These are phyloP conservation scores for Sylvia borin DNA, from an alignment of 2,797 vertebrate species.

Conservation along the genomic window DNA sequence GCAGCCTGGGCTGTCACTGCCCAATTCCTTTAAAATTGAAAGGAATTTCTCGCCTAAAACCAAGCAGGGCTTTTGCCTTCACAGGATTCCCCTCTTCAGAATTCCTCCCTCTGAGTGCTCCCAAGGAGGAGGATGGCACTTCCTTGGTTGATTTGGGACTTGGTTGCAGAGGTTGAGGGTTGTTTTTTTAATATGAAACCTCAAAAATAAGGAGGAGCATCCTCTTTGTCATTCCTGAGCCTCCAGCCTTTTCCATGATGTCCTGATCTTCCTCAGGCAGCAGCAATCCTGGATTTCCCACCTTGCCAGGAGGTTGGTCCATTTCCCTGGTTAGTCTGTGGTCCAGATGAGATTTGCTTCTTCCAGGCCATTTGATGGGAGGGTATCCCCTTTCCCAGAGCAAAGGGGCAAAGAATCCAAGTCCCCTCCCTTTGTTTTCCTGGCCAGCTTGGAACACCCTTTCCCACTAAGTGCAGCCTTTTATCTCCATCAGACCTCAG, in stretches of 20 bases:
- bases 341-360: neutral
- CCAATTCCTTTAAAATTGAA: neutral
- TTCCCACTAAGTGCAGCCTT: neutral
- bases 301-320: neutral
- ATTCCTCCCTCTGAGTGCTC: neutral
- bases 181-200: neutral
- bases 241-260: neutral
- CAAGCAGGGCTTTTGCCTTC: neutral
- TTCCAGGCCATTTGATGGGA: neutral
- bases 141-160: neutral
- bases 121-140: neutral
- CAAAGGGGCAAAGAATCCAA: neutral
- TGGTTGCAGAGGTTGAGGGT: neutral
- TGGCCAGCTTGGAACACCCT: neutral
- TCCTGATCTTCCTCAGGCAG: neutral
- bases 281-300: neutral
- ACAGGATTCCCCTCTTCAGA: neutral
- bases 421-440: neutral
- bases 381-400: neutral
- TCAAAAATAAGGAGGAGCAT: neutral
- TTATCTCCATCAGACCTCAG: neutral
- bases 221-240: neutral
- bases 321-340: accelerated
- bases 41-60: neutral
- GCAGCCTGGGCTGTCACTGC: neutral